Evolutionary conservation across 1,140 invertebrate genomes (phyloP).

Genomic region (Eubasilissa regina): DNA sequence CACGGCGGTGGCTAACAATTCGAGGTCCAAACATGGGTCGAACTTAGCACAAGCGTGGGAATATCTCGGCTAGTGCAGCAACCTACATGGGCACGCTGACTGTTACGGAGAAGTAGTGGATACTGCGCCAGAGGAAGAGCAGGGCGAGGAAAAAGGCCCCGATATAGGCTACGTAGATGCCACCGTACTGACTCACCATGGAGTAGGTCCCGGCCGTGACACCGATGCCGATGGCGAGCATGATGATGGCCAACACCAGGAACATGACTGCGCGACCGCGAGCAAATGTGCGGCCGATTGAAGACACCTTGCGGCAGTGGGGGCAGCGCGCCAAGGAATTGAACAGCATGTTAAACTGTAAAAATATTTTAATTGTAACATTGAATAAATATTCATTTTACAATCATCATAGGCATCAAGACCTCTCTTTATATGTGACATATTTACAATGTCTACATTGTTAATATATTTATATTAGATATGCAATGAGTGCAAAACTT

Average conservation of each 20-base stretch:
- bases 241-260: conserved; percentile 82
- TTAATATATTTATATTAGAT: too few species aligned
- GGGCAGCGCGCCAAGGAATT: conserved; percentile 97
- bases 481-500: too few species aligned
- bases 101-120: conserved; percentile 93
- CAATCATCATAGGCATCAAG: neutral
- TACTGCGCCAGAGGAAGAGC: conserved; percentile 82
- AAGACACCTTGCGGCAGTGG: conserved; percentile 94
- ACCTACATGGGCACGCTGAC: conserved; percentile 85
- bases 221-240: conserved; percentile 83
- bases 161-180: conserved; percentile 88
- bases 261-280: conserved; percentile 85
- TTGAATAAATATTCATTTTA: neutral
- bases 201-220: conserved; percentile 79
- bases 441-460: neutral
- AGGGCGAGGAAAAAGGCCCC: conserved; percentile 84
- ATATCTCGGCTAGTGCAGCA: neutral
- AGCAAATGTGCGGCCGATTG: conserved; percentile 89
- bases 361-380: conserved; percentile 59
- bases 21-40: neutral
- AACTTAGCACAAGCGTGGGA: conserved; percentile 3
- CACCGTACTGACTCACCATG: conserved; percentile 77
- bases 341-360: conserved; percentile 93
- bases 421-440: neutral
- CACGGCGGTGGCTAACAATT: neutral